Evolutionary conservation across 2,113 vertebrate genomes (phyloP), one percentile per base, ranked within the genome.

Genomic region (Bos javanicus): DNA sequence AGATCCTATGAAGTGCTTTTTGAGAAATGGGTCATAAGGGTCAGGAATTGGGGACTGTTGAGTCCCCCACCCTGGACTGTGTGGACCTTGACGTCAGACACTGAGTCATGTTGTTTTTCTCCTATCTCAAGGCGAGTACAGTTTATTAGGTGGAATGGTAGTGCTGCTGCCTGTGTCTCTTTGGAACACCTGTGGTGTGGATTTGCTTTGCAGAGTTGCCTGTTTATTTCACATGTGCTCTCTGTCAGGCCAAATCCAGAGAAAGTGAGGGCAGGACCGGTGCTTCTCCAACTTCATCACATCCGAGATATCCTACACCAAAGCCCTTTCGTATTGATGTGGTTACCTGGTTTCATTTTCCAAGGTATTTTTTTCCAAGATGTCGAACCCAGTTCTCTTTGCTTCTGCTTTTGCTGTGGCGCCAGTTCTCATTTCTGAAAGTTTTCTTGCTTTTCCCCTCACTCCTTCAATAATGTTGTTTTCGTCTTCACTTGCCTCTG

Each of bases 301-400:
- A 56, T 86, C 56, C 50, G 50, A 30, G 28, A 87, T 43, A 91
- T 50, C 23, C 21, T n/a, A 60, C 60, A 26, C 48, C 30, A 46
- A 54, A 50, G 26, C 28, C 46, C 33, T 95, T 84, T 83, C 36
- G 76, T 50, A 30, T 43, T 39, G 52, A 76, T 78, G 2, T 64
- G 54, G 90, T 87, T 43, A 62, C 25, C 76, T 76, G 54, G 39
- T 71, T 97, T 96, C 30, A 59, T 95, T 95, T 95, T 46, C 90
- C 36, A 78, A 83, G 57, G 25, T 82, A 60, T 17, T 76, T 88
- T 94, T 95, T 94, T 81, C 25, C 43, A 23, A 96, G 95, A 94
- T 46, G 56, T 7, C 43, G 16, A 96, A 56, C 60, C 50, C 56
- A 86, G 7, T 88, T 94, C 43, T 50, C 39, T 97, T 92, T 64